These are phyloP conservation scores for Mesorhabditis sp. DNA, from an alignment of 2,888 invertebrate genomes.

Conservation along the genomic window DNA sequence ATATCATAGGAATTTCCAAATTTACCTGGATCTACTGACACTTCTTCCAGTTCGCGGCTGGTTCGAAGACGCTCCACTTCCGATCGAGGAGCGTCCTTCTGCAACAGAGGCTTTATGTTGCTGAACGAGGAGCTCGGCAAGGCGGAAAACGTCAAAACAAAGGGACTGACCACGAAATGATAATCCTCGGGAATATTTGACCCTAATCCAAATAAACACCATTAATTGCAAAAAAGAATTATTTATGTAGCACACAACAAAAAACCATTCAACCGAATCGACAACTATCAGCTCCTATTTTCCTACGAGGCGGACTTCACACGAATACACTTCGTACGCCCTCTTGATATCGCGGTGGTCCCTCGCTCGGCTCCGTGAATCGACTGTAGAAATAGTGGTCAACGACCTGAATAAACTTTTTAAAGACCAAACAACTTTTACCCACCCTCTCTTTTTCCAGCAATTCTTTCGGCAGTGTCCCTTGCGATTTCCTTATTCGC, in stretches of 20 bases:
- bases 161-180: background rate
- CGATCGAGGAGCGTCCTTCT: conserved; percentile 5
- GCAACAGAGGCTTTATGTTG: background rate
- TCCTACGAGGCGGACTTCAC: too few species aligned
- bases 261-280: background rate
- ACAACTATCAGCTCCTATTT: background rate
- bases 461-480: background rate
- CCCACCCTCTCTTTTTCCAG: background rate
- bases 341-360: background rate
- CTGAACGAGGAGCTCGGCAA: background rate
- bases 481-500: background rate
- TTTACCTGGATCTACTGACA: too few species aligned
- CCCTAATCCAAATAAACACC: conserved; percentile 2
- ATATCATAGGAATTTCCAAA: background rate
- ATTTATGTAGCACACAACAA: background rate
- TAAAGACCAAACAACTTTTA: background rate
- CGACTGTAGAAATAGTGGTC: background rate
- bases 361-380: background rate
- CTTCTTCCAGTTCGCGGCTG: background rate
- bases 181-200: background rate
- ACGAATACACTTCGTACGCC: background rate
- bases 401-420: background rate
- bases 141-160: too few species aligned
- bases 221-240: background rate
- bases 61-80: background rate